A percentile compares a stretch with the other conserved stretches of the same genome.
These are phyloP conservation scores for Ornithorhynchus anatinus DNA, from an alignment of 2,113 vertebrate species.

Conservation along the genomic window DNA sequence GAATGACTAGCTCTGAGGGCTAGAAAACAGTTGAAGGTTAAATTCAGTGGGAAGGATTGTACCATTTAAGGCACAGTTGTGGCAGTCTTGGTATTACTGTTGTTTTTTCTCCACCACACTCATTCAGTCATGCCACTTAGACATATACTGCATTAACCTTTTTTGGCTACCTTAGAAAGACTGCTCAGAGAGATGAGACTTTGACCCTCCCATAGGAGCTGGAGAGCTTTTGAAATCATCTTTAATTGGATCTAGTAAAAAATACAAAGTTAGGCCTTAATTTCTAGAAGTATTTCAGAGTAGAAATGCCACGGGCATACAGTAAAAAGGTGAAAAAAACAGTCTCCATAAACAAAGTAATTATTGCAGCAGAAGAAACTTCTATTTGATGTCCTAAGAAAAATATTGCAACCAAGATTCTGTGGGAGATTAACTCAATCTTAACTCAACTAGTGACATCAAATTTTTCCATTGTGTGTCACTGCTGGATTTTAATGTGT, in stretches of 20 bases:
- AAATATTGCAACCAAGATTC: slow-evolving; percentile 11
- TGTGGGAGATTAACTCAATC: slow-evolving; percentile 14
- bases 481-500: slow-evolving; percentile 3
- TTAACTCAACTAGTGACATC: neutral
- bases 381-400: neutral
- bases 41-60: no score
- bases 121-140: no score
- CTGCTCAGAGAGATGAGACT: no score
- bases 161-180: no score
- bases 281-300: slow-evolving; percentile 18
- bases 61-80: no score
- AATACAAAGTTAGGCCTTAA: slow-evolving; percentile 12
- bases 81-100: no score
- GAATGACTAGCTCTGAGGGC: no score
- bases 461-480: neutral
- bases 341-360: slow-evolving; percentile 11
- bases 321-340: slow-evolving; percentile 4
- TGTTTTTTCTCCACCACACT: no score
- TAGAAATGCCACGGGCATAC: slow-evolving; percentile 16
- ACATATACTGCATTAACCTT: no score
- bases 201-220: slow-evolving; percentile 4
- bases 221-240: slow-evolving; percentile 15
- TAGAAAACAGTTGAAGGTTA: no score
- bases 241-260: slow-evolving; percentile 12
- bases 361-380: neutral